Evolutionary conservation across 2,797 vertebrate species (phyloP), one percentile per base, ranked within the genome.

Genomic region (Lepus townsendii): DNA sequence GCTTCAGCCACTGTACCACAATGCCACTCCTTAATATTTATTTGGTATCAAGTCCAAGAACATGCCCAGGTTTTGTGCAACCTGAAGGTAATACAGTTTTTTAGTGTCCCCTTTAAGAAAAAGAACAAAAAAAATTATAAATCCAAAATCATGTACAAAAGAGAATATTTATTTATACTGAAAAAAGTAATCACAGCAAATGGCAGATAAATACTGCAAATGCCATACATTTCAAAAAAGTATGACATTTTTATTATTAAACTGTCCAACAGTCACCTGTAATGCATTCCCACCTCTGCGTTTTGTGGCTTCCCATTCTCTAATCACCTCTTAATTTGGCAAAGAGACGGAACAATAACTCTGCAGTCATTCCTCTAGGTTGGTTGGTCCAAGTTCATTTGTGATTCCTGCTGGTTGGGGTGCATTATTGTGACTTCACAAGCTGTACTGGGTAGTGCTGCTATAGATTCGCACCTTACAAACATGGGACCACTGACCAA

Each of bases 181-280:
- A 71, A 90, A 62, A 87, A 88, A 66, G 42, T 73, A 91, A 52
- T 69, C 54, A 62, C 5, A 69, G 11, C 20, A 88, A 88, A 78
- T 68, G 50, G 60, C n/a, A 24, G 69, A 69, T 32, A 78, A 83
- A 90, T 83, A 35, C 24, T 14, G 3, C 35, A 38, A 91, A 82
- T 17, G 69, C 16, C 85, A 52, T 6, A 22, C 63, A 27, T 88
- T 68, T 32, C 14, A 47, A 35, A 71, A 14, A 42, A 73, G 17
- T 19, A n/a, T n/a, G 26, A 38, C 0, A 14, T 2, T 3, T 60
- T 83, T 47, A 30, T 68, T 47, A 54, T 69, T 73, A 54, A 42
- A 38, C 32, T 32, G 20, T 16, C 75, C 52, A 42, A 47, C 16
- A 6, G 62, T 60, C 20, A 11, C n/a, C 35, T n/a, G 3, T 20